Percentiles rank a stretch among this genome's conserved stretches.
These are phyloP conservation scores for Quadroppia sp. DNA, from an alignment of 2,888 invertebrate genomes.

Conservation along the genomic window DNA sequence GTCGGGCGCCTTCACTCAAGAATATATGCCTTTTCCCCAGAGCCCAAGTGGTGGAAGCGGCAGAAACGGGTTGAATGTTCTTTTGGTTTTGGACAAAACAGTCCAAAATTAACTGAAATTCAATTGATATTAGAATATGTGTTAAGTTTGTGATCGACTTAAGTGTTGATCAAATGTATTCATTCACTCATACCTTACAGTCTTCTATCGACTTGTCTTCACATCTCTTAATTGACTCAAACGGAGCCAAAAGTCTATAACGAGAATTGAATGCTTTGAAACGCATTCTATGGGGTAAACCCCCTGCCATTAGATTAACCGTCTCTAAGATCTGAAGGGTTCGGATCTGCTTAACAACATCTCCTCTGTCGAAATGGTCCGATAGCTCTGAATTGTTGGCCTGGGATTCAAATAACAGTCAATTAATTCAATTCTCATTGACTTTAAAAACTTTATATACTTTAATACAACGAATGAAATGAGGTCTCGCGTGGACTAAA, in stretches of 20 bases:
- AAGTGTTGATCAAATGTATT: not conserved
- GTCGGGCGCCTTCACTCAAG: conserved; percentile 85
- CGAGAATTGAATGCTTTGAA: conserved; percentile 85
- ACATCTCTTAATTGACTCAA: conserved; percentile 56
- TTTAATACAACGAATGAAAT: conserved; percentile 87
- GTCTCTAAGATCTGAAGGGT: conserved; percentile 88
- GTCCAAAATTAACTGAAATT: conserved; percentile 63
- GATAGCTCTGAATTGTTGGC: conserved; percentile 76
- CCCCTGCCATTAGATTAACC: conserved; percentile 89
- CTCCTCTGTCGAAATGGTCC: conserved; percentile 75
- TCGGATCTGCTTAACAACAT: conserved; percentile 80
- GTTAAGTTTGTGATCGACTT: not conserved
- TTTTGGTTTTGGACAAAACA: conserved; percentile 58
- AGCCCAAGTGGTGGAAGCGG: conserved; percentile 76
- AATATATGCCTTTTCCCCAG: conserved; percentile 89
- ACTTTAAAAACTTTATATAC: conserved; percentile 47
- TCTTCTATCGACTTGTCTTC: conserved; percentile 62
- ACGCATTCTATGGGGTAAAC: conserved; percentile 89
- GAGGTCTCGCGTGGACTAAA: conserved; percentile 85
- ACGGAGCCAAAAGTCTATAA: conserved; percentile 78
- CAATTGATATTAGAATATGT: conserved; percentile 31
- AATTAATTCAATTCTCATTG: not conserved
- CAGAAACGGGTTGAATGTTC: conserved; percentile 50
- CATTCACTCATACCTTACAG: conserved; percentile 54
- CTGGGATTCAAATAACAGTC: conserved; percentile 46